These are phyloP conservation scores for Schlechtendalia chinensis DNA, from an alignment of 1,140 invertebrate genomes.

Conservation along the genomic window DNA sequence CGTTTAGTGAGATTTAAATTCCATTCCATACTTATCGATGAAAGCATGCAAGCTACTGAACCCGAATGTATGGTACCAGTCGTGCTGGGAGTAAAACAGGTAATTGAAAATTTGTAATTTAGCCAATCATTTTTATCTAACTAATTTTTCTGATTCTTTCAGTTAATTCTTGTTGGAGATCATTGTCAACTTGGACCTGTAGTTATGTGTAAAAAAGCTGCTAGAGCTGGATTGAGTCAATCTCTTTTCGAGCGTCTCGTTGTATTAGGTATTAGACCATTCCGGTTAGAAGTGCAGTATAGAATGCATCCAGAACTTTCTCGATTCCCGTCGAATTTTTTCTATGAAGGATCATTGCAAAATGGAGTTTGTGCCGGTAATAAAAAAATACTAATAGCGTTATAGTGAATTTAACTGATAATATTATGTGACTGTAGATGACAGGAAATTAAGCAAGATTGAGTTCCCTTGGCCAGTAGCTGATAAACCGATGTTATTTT, in stretches of 20 bases:
- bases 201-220: conserved; percentile 99
- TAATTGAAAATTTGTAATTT: conserved; percentile 51
- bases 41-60: conserved; percentile 94
- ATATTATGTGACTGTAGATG: conserved; percentile 62
- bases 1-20: conserved; percentile 88
- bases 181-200: conserved; percentile 98
- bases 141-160: conserved; percentile 52
- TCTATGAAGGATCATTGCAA: conserved; percentile 97
- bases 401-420: neutral
- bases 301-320: conserved; percentile 98
- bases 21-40: conserved; percentile 96
- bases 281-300: conserved; percentile 96
- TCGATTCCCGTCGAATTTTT: conserved; percentile 98
- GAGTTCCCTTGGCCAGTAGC: conserved; percentile 97
- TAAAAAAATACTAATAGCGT: neutral
- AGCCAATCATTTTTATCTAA: neutral
- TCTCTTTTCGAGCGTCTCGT: conserved; percentile 97
- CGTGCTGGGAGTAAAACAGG: conserved; percentile 89
- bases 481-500: conserved; percentile 99
- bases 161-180: conserved; percentile 95
- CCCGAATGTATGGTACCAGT: conserved; percentile 99
- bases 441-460: conserved; percentile 82
- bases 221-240: conserved; percentile 92
- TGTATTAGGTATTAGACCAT: conserved; percentile 91
- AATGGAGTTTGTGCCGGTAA: conserved; percentile 92